Evolutionary conservation across 2,888 invertebrate genomes (phyloP).

Genomic region (Idaea biselata): DNA sequence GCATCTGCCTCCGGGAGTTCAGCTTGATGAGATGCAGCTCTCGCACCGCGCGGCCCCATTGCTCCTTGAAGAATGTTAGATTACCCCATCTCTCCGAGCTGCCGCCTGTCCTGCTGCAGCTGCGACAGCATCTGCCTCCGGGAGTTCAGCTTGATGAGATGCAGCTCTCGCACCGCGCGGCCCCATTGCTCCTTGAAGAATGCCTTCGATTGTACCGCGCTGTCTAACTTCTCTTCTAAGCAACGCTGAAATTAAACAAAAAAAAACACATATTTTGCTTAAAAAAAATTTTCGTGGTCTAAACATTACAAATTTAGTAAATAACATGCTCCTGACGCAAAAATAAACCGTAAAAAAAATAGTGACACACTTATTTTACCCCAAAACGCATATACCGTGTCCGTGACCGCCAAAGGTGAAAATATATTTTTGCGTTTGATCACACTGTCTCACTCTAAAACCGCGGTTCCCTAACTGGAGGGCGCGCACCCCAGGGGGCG

Average conservation of each 20-base stretch:
- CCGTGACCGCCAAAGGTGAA: too few relatives aligned
- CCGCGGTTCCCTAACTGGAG: too few relatives aligned
- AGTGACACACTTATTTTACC: too few relatives aligned
- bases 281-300: background rate
- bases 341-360: too few relatives aligned
- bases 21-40: constrained; percentile 49
- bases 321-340: too few relatives aligned
- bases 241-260: constrained; percentile 56
- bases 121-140: constrained; percentile 76
- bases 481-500: too few relatives aligned
- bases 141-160: constrained; percentile 79
- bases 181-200: constrained; percentile 90
- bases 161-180: constrained; percentile 84
- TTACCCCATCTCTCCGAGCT: constrained; percentile 50
- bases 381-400: too few relatives aligned
- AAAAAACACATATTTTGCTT: background rate
- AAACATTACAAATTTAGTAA: background rate
- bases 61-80: background rate
- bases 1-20: too few relatives aligned
- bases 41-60: constrained; percentile 84
- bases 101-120: constrained; percentile 62
- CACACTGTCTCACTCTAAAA: too few relatives aligned
- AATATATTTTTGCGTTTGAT: too few relatives aligned
- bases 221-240: constrained; percentile 83
- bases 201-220: constrained; percentile 83